Percentiles rank a stretch among this genome's conserved stretches.
These are phyloP conservation scores for Drosophila subpulchrella DNA, from an alignment of 1,140 invertebrate species.

Conservation along the genomic window DNA sequence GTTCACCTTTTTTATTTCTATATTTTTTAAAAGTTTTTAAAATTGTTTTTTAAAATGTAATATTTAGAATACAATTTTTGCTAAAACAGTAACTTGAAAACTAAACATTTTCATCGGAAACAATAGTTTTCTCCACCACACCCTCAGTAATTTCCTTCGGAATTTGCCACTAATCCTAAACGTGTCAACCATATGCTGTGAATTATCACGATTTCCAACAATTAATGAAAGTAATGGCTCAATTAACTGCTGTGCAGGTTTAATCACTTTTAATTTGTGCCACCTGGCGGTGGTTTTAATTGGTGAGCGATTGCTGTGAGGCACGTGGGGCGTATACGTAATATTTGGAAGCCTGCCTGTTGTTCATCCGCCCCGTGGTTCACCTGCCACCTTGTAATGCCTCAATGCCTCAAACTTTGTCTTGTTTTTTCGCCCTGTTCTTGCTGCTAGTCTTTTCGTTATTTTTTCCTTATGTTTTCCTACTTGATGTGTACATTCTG, in stretches of 20 bases:
- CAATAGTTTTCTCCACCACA: too few relatives aligned
- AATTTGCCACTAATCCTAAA: background rate
- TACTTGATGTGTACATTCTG: slow-evolving; percentile 27
- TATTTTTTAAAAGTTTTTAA: too few relatives aligned
- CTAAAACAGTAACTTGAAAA: background rate
- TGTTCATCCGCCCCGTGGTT: slow-evolving; percentile 34
- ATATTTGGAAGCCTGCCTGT: slow-evolving; percentile 46
- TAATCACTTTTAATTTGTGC: slow-evolving; percentile 37
- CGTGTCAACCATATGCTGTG: slow-evolving; percentile 13
- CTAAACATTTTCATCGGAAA: background rate
- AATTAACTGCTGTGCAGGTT: slow-evolving; percentile 32
- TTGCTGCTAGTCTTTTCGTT: background rate
- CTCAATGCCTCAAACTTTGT: slow-evolving; percentile 7
- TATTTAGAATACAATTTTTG: background rate
- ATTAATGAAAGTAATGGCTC: slow-evolving; percentile 46
- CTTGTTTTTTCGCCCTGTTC: slow-evolving; percentile 9
- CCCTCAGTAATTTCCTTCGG: background rate
- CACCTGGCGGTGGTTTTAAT: slow-evolving; percentile 31
- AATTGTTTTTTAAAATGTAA: too few relatives aligned
- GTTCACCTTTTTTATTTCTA: too few relatives aligned
- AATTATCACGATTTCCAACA: slow-evolving; percentile 23
- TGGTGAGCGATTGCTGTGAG: slow-evolving; percentile 22
- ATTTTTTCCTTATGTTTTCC: background rate
- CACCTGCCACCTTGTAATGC: background rate
- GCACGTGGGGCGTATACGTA: slow-evolving; percentile 52